Evolutionary conservation across 2,888 invertebrate genomes (phyloP).

Genomic region (Ischnus inquisitorius): DNA sequence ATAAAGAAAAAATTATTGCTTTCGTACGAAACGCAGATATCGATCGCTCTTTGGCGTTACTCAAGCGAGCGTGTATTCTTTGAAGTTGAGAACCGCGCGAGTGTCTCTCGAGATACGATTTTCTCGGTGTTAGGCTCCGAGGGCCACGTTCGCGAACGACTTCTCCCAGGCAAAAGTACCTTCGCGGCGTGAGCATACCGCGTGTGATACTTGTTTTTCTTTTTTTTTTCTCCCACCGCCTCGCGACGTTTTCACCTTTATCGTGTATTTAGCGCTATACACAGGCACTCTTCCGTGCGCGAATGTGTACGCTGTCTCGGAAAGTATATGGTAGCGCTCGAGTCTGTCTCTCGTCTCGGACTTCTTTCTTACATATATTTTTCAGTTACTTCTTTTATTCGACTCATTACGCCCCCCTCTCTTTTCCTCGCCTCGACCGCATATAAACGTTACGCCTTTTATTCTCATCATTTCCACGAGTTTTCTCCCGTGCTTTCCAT

Average conservation of each 20-base stretch:
- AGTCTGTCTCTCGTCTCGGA: neutral
- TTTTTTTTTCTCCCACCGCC: constrained; percentile 3
- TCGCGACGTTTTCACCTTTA: constrained; percentile 53
- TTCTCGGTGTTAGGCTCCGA: neutral
- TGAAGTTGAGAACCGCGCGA: constrained; percentile 56
- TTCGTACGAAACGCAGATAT: neutral
- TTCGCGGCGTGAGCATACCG: constrained; percentile 13
- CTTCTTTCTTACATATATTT: too few species aligned
- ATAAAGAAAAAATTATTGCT: neutral
- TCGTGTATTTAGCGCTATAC: constrained; percentile 45
- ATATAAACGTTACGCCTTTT: constrained; percentile 47
- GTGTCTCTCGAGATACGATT: constrained; percentile 42
- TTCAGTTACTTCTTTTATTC: neutral
- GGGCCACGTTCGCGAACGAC: constrained; percentile 7
- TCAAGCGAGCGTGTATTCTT: constrained; percentile 7
- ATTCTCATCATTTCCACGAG: neutral
- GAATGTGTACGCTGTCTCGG: neutral
- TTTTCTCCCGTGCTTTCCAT: constrained; percentile 3
- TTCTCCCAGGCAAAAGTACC: constrained; percentile 14
- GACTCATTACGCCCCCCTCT: neutral
- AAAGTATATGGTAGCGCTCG: neutral
- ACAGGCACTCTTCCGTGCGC: neutral
- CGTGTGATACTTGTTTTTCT: neutral
- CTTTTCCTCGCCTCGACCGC: constrained; percentile 25
- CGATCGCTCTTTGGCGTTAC: neutral